Conservation (phyloP, 1,140 invertebrate genomes). For the Eueides isabella region DNA sequence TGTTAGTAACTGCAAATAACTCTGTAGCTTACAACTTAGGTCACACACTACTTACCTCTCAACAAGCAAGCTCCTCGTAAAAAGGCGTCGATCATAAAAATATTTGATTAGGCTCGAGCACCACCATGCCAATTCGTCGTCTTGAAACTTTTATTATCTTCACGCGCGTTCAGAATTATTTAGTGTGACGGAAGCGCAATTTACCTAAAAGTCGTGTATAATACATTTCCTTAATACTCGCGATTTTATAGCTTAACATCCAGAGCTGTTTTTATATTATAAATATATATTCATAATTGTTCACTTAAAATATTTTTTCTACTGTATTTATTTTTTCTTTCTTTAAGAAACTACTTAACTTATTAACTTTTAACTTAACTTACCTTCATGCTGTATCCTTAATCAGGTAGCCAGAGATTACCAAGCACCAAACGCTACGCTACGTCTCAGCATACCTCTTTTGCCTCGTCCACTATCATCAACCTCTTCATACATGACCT, state of each 20-base stretch:
- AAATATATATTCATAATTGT: background rate
- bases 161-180: slow-evolving; percentile 59
- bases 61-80: slow-evolving; percentile 62
- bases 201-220: slow-evolving; percentile 40
- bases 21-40: slow-evolving; percentile 15
- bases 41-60: slow-evolving; percentile 48
- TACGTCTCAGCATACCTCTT: too few species aligned
- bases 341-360: too few species aligned
- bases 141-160: slow-evolving; percentile 68
- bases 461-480: too few species aligned
- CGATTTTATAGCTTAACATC: slow-evolving; percentile 5
- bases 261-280: background rate
- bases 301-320: too few species aligned
- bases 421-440: too few species aligned
- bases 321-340: too few species aligned
- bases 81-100: slow-evolving; percentile 79
- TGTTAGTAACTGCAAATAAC: background rate
- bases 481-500: too few species aligned
- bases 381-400: too few species aligned
- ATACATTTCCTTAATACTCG: slow-evolving; percentile 8
- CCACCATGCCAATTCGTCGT: slow-evolving; percentile 58
- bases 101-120: slow-evolving; percentile 74
- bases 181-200: slow-evolving; percentile 55
- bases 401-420: too few species aligned
- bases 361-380: too few species aligned